Conservation (phyloP, 2,113 vertebrate species). For the Psammodynastes pulverulentus region DNA sequence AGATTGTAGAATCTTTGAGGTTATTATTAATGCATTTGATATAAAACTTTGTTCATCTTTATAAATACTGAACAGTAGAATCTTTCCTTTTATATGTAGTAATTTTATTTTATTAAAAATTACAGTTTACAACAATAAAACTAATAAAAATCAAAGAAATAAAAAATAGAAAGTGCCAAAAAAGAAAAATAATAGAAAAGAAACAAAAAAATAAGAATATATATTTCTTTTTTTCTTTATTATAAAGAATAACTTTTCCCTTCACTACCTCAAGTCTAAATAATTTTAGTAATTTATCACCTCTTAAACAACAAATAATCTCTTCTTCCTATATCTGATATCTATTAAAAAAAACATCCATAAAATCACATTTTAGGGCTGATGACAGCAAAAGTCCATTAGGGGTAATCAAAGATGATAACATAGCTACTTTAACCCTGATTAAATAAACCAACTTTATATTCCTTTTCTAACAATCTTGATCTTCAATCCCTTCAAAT, state of each 20-base stretch:
- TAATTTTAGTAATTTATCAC: neutral
- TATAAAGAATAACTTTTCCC: neutral
- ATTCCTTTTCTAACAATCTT: neutral
- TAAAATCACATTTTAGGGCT: neutral
- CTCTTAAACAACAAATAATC: neutral
- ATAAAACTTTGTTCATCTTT: neutral
- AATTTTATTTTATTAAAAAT: neutral
- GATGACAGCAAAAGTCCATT: neutral
- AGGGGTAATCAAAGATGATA: neutral
- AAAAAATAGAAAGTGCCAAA: neutral
- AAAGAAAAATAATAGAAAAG: neutral
- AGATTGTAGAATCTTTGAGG: neutral
- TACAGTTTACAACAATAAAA: neutral
- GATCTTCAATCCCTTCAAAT: neutral
- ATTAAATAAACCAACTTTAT: neutral
- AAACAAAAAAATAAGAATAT: neutral
- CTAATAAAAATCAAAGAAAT: neutral
- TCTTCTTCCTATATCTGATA: neutral
- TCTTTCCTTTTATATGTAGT: neutral
- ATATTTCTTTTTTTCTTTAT: too few species aligned
- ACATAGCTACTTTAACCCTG: neutral
- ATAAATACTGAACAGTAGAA: neutral
- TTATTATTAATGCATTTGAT: neutral
- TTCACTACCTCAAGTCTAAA: neutral
- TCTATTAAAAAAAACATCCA: neutral